Conservation (phyloP, 2,888 invertebrate genomes). For the Lycaena phlaeas region DNA sequence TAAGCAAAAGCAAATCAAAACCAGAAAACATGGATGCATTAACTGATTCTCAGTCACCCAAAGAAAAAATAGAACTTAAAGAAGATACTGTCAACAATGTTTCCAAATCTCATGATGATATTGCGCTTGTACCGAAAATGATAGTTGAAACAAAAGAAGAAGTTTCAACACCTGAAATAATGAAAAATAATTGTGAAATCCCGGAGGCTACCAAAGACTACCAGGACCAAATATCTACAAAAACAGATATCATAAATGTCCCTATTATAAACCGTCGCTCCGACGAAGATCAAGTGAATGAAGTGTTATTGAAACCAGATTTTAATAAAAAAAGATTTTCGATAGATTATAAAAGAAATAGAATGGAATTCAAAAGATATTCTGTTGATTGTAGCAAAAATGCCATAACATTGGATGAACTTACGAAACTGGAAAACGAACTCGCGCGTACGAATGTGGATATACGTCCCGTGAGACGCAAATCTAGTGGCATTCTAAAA, state of each 20-base stretch:
- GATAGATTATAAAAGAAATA: constrained; percentile 52
- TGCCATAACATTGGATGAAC: constrained; percentile 51
- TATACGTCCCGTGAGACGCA: constrained; percentile 47
- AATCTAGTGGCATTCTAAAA: constrained; percentile 62
- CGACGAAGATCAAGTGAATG: constrained; percentile 32
- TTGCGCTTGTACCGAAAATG: neutral
- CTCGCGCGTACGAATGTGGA: constrained; percentile 57
- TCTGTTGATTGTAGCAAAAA: constrained; percentile 57
- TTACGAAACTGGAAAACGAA: constrained; percentile 50
- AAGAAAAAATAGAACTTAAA: constrained; percentile 30
- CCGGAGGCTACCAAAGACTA: too few relatives aligned
- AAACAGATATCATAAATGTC: constrained; percentile 24
- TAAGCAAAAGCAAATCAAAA: constrained; percentile 57
- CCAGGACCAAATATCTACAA: constrained; percentile 12
- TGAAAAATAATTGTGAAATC: neutral
- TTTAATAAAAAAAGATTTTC: constrained; percentile 52
- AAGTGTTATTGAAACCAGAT: constrained; percentile 39
- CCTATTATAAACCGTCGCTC: neutral
- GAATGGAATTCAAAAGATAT: constrained; percentile 56
- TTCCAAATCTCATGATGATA: constrained; percentile 16
- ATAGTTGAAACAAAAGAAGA: neutral
- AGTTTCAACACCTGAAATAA: neutral
- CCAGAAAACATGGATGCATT: constrained; percentile 48
- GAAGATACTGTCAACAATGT: constrained; percentile 15
- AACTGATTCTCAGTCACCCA: constrained; percentile 26